Conservation (phyloP, 2,113 vertebrate species). For the Sylvilagus bachmani region DNA sequence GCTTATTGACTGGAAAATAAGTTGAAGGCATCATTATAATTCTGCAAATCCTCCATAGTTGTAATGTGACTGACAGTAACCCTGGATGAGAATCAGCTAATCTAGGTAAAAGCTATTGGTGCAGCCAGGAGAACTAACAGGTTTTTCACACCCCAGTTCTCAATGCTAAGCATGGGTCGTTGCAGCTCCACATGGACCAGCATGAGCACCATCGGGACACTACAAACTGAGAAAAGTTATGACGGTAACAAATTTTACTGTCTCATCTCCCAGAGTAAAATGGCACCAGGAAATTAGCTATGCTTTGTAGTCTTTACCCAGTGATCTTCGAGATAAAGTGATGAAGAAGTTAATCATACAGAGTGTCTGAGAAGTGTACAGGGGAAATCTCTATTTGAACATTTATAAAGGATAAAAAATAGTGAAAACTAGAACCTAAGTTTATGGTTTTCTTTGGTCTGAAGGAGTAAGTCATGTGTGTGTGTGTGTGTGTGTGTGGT, state of each 20-base stretch:
- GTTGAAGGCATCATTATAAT: no score
- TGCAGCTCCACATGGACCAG: neutral
- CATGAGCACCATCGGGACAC: neutral
- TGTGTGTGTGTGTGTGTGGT: neutral
- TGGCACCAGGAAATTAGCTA: neutral
- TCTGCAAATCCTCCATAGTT: no score
- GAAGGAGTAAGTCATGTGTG: neutral
- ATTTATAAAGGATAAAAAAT: slow-evolving; percentile 12
- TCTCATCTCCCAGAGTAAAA: slow-evolving; percentile 26
- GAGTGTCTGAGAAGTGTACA: neutral
- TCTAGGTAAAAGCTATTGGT: no score
- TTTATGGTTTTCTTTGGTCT: neutral
- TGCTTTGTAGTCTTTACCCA: neutral
- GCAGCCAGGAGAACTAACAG: neutral
- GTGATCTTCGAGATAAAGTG: neutral
- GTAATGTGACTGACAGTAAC: no score
- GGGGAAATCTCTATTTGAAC: neutral
- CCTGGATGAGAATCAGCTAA: no score
- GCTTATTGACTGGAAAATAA: no score
- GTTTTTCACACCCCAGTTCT: neutral
- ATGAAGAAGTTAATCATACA: neutral
- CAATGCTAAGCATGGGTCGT: neutral
- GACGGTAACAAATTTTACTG: neutral
- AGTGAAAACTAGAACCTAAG: neutral
- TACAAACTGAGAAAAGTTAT: neutral